These are phyloP conservation scores for Hyles euphorbiae DNA, from an alignment of 1,140 invertebrate genomes.

Conservation along the genomic window DNA sequence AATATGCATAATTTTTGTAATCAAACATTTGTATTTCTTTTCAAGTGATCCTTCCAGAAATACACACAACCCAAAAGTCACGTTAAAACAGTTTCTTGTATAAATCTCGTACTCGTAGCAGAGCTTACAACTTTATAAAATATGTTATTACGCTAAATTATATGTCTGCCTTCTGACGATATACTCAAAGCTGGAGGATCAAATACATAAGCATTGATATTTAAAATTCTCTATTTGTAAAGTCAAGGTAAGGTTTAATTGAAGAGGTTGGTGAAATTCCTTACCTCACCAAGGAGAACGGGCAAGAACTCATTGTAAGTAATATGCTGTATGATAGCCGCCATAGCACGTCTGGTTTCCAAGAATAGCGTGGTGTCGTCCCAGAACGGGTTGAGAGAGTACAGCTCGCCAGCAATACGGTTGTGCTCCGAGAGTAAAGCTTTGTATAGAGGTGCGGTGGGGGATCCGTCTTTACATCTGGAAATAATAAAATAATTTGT, in stretches of 20 bases:
- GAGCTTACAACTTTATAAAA: too few species aligned
- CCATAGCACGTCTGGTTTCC: slow-evolving; percentile 86
- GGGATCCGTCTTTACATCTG: slow-evolving; percentile 65
- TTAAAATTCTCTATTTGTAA: too few species aligned
- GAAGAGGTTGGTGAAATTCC: background rate
- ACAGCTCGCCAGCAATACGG: slow-evolving; percentile 84
- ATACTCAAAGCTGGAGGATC: too few species aligned
- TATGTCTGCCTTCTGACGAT: too few species aligned
- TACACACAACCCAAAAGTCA: too few species aligned
- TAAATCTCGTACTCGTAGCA: too few species aligned
- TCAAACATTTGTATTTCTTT: too few species aligned
- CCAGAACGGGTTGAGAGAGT: slow-evolving; percentile 89
- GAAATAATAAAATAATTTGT: slow-evolving; percentile 7
- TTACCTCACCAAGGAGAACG: slow-evolving; percentile 82
- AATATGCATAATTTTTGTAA: too few species aligned
- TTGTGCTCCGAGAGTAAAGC: slow-evolving; percentile 89
- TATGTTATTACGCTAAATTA: too few species aligned
- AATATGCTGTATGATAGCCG: slow-evolving; percentile 89
- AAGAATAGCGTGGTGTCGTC: slow-evolving; percentile 87
- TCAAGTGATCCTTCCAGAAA: too few species aligned
- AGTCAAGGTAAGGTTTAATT: slow-evolving; percentile 1
- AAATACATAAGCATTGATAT: too few species aligned
- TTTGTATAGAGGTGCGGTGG: slow-evolving; percentile 77
- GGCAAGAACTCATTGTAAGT: slow-evolving; percentile 92
- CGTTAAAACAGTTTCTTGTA: too few species aligned